A percentile compares a stretch with the other conserved stretches of the same genome.
phyloP scores from a whole-genome alignment of 2,113 vertebrate genomes.

The Hydrochoerus hydrochaeris region DNA sequence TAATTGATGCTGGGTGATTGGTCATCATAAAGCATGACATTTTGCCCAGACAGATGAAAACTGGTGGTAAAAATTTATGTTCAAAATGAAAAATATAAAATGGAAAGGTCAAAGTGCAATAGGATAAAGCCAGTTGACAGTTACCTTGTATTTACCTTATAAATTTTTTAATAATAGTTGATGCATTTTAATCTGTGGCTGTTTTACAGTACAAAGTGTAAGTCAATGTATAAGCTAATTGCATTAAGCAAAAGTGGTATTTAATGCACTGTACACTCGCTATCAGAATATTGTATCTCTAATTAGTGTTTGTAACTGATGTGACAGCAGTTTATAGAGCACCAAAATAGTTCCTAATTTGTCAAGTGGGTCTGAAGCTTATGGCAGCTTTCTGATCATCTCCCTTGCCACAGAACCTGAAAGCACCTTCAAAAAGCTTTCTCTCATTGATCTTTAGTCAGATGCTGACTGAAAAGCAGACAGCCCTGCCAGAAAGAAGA shows the following conservation, averaged over 20 bases:
- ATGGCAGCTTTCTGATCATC: slow-evolving; percentile 93
- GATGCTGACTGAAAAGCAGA: slow-evolving; percentile 88
- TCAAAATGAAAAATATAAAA: slow-evolving; percentile 66
- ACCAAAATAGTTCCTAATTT: slow-evolving; percentile 91
- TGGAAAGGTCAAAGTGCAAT: slow-evolving; percentile 79
- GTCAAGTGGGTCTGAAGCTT: slow-evolving; percentile 87
- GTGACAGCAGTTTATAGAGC: slow-evolving; percentile 90
- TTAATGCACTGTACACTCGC: slow-evolving; percentile 92
- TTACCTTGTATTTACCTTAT: slow-evolving; percentile 88
- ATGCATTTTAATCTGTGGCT: slow-evolving; percentile 90
- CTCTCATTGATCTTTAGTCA: slow-evolving; percentile 91
- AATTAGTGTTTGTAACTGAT: slow-evolving; percentile 95
- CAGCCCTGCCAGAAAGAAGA: slow-evolving; percentile 89
- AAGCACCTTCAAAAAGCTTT: slow-evolving; percentile 91
- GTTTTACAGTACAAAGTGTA: slow-evolving; percentile 88
- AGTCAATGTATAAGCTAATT: slow-evolving; percentile 95
- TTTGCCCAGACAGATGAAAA: slow-evolving; percentile 68
- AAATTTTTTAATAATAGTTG: slow-evolving; percentile 90
- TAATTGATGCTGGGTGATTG: slow-evolving; percentile 52
- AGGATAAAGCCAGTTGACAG: slow-evolving; percentile 86
- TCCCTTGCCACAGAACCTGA: slow-evolving; percentile 89
- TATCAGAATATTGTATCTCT: slow-evolving; percentile 90
- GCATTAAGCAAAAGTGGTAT: slow-evolving; percentile 95
- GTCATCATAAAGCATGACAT: slow-evolving; percentile 53
- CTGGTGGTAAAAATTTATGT: slow-evolving; percentile 41